Percentiles rank a stretch among this genome's conserved stretches.
These are phyloP conservation scores for Clitarchus hookeri DNA, from an alignment of 2,888 invertebrate genomes.

Conservation along the genomic window DNA sequence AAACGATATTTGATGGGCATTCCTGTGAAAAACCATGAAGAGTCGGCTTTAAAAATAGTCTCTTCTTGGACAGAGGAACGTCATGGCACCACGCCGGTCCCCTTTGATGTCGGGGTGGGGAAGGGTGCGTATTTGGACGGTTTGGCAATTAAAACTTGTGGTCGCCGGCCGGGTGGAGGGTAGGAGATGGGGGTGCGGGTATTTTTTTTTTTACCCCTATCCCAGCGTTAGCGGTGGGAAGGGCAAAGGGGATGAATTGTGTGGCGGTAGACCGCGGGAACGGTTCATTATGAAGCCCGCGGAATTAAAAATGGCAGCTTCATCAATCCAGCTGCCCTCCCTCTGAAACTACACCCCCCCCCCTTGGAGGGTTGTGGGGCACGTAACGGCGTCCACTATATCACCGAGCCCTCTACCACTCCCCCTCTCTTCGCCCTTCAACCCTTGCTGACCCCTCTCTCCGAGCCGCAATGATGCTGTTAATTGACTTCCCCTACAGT, in stretches of 20 bases:
- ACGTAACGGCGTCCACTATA: neutral
- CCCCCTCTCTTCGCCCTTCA: neutral
- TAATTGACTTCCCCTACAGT: neutral
- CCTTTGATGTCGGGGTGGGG: too few species aligned
- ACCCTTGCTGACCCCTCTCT: neutral
- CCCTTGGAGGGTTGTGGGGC: neutral
- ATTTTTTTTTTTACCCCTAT: too few species aligned
- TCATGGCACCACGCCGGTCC: too few species aligned
- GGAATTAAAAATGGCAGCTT: neutral
- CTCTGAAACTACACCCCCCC: neutral
- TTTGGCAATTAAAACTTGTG: too few species aligned
- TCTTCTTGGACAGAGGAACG: too few species aligned
- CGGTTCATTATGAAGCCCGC: slow-evolving; percentile 1
- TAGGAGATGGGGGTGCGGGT: too few species aligned
- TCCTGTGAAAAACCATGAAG: too few species aligned
- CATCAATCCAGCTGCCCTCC: neutral
- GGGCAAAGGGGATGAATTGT: neutral
- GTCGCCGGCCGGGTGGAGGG: too few species aligned
- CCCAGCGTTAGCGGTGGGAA: neutral
- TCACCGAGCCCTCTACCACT: neutral
- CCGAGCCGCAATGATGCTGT: neutral
- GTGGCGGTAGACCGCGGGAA: neutral
- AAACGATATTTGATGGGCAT: too few species aligned
- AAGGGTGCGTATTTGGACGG: too few species aligned
- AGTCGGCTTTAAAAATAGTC: too few species aligned